phyloP scores from a whole-genome alignment of 2,797 vertebrate species.

The Pipistrellus pipistrellus region DNA sequence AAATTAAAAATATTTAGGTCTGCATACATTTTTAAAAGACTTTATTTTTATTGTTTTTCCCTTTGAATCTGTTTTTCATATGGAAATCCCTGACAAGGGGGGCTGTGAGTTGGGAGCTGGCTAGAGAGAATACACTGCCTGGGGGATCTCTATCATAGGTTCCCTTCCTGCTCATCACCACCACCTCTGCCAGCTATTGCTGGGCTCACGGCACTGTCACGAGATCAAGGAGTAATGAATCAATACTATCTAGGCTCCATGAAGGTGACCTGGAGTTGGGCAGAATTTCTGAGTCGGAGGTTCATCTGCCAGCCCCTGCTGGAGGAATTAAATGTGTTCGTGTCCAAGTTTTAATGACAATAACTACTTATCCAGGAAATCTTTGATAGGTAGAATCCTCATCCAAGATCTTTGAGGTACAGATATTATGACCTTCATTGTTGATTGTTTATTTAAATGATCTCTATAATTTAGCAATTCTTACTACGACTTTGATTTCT shows the following conservation, averaged over 20 bases:
- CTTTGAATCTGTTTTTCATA: neutral
- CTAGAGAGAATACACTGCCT: neutral
- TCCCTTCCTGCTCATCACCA: neutral
- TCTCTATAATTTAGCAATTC: slow-evolving; percentile 38
- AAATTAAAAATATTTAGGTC: neutral
- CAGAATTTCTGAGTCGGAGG: slow-evolving; percentile 64
- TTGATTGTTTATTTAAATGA: neutral
- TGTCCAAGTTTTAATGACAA: slow-evolving; percentile 82
- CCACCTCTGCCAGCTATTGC: slow-evolving; percentile 28
- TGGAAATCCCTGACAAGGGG: neutral
- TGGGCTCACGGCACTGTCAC: neutral
- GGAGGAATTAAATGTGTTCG: slow-evolving; percentile 44
- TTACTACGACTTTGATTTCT: neutral
- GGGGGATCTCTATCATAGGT: neutral
- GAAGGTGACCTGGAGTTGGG: slow-evolving; percentile 79
- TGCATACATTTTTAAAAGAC: slow-evolving; percentile 10
- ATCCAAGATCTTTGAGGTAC: slow-evolving; percentile 50
- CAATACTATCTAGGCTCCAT: neutral
- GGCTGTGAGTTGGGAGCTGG: neutral
- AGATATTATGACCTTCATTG: slow-evolving; percentile 46
- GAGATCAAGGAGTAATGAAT: neutral
- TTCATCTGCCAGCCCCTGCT: slow-evolving; percentile 69
- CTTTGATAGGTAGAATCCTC: slow-evolving; percentile 6
- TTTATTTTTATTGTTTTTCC: neutral
- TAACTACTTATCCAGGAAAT: slow-evolving; percentile 65